These are phyloP conservation scores for Acipenser oxyrinchus DNA, from an alignment of 2,797 vertebrate species.

Conservation along the genomic window DNA sequence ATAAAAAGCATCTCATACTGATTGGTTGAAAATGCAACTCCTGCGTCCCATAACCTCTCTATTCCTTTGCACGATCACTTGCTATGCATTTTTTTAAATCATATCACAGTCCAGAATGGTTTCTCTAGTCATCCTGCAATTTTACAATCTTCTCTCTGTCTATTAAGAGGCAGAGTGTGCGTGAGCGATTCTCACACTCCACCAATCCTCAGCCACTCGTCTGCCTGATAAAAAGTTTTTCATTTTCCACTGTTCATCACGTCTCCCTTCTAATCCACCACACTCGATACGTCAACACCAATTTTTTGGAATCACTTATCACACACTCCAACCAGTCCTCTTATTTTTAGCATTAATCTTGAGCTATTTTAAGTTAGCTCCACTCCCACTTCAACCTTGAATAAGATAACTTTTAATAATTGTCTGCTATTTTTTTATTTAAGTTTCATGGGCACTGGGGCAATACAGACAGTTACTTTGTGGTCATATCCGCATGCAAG, in stretches of 20 bases:
- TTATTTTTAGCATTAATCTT: slow-evolving; percentile 44
- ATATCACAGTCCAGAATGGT: neutral
- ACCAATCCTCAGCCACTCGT: slow-evolving; percentile 28
- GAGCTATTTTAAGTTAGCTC: slow-evolving; percentile 33
- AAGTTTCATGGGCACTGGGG: no score
- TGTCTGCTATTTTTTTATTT: no score
- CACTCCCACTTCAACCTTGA: slow-evolving; percentile 8
- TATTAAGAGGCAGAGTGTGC: slow-evolving; percentile 19
- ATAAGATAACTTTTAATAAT: no score
- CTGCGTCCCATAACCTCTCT: no score
- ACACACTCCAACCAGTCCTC: slow-evolving; percentile 3
- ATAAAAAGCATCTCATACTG: no score
- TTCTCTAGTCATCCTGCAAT: neutral
- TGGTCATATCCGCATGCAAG: no score
- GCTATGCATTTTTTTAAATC: neutral
- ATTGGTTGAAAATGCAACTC: no score
- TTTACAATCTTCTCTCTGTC: neutral
- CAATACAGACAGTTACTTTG: no score
- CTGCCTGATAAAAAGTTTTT: slow-evolving; percentile 30
- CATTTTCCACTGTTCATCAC: slow-evolving; percentile 39
- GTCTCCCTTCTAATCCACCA: slow-evolving; percentile 37
- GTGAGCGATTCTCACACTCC: slow-evolving; percentile 31
- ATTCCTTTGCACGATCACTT: neutral
- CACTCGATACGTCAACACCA: slow-evolving; percentile 31
- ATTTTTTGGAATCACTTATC: slow-evolving; percentile 37